Base-by-base conservation (phyloP, 2,113 vertebrate species). In the Festucalex cinctus region DNA sequence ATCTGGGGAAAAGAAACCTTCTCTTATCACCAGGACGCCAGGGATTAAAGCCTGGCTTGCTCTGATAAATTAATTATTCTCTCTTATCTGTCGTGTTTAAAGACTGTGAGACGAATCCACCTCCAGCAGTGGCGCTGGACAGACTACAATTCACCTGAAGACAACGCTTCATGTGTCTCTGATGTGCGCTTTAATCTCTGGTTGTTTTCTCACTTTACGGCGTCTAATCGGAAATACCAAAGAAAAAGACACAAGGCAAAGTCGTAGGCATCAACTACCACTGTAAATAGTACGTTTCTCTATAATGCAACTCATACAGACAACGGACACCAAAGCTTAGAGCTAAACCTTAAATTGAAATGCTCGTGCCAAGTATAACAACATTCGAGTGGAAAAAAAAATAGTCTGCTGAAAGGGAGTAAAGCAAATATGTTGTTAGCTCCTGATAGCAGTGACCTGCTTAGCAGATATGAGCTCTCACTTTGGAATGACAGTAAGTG, bases 11-110 rank as follows among this genome's bases (percentile, higher is more conserved):
- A 91, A 84, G 87, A 87, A 83, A 90, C 82, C 85, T 84, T 82
- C 75, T 70, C 86, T 92, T 93, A 93, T 93, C 84, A 73, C 86
- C 77, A 75, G 84, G 84, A 89, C 83, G 90, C 80, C 85, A 58
- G 85, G 91, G 92, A 92, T 91, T 91, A 91, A 88, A 91, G 90
- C 83, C 88, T 88, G 83, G 79, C 77, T 82, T 76, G 79, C 83
- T 75, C 81, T 73, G 66, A 91, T 91, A 91, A 92, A 91, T 92
- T 92, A 92, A 93, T 90, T 88, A 90, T 88, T 92, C 77, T 61
- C 76, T 90, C 88, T 92, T 86, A 90, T 90, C 84, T 86, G 62
- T 84, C 91, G 88, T 83, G 86, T 87, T 91, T 90, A 91, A 89
- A 86, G 86, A 87, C 89, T 86, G 86, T 83, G 79, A 82, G 77